Base-by-base conservation (phyloP, 2,113 vertebrate genomes). In the Pedionomus torquatus region DNA sequence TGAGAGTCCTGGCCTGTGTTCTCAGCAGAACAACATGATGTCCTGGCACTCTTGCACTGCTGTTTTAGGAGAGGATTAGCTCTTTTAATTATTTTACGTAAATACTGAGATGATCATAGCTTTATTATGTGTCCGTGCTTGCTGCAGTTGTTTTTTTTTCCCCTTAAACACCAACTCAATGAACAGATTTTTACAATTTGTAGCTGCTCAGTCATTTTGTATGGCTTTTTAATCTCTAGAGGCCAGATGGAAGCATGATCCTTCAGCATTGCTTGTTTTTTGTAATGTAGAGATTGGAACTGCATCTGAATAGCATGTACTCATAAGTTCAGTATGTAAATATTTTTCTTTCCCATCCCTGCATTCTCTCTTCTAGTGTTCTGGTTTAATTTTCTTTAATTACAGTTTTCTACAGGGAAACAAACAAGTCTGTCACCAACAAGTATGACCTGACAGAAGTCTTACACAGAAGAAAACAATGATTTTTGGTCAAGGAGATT, bases 151-250 rank as follows among this genome's bases (percentile, higher is more conserved):
- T 81, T 43, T 60, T 60, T 80, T 64, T 68, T 75, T 44, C 4
- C 24, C 60, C 49, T 85, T 58, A 74, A 90, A 69, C n/a, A 35
- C 25, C 63, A 85, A 69, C 31, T 76, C 66, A 69, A 11, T 74
- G 90, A 95, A 83, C 44, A 88, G 82, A 83, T 89, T 89, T 87
- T 80, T 65, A 83, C 74, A 55, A 57, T 80, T 69, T 79, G 74
- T 90, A 63, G 82, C 58, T 77, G 66, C 82, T 94, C 87, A 44
- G 60, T 91, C 81, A 84, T 54, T 85, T 49, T 9, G 26, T 37
- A 84, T 46, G 81, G 83, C 61, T 95, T 96, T 91, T 97, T 94
- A 90, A 92, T 95, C 83, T 79, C 83, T 8, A 75, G 76, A 87
- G 95, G 83, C 90, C 96, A 95, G 93, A 93, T 83, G 87, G 90